Evolutionary conservation across 2,113 vertebrate genomes (phyloP), one percentile per base, ranked within the genome.

Genomic region (Corythaeola cristata): DNA sequence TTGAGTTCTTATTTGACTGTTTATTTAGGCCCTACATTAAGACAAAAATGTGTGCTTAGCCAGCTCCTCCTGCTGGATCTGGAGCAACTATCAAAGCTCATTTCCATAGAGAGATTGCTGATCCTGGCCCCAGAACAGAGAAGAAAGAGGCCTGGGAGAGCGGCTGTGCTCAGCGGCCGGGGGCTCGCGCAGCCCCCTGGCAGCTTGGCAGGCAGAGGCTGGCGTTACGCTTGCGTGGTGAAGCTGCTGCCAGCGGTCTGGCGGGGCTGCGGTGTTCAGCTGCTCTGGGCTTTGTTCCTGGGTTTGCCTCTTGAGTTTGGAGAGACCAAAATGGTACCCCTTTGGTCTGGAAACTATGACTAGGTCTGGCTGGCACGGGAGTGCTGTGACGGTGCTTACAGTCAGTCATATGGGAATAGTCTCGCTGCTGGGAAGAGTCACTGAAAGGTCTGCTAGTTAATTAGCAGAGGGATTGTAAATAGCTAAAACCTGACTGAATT

Each of bases 21-120:
- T 97, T 97, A 59, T 91, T 94, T 95, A 96, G 90, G 94, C 92
- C 74, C 62, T 79, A 89, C 90, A 82, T 93, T 89, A 97, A 95
- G 73, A 92, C 77, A 91, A 95, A 93, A 95, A 68, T 85, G 32
- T 92, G 88, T 27, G 58, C 90, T 95, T 96, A 97, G 94, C 90
- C 93, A 96, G 89, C 95, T 96, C 94, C 94, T 97, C 96, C 94
- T 97, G 89, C 95, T 97, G 95, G 94, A 95, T 79, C 86, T 53
- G 28, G 80, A 91, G 90, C 94, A 97, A 85, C 58, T 76, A 44
- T 92, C 95, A 79, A 63, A 67, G 45, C 80, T 93, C 78, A 78
- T 92, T 97, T 95, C 95, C 80, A 33, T 4, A 66, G 87, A 76
- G 88, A 85, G 85, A 41, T 85, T 96, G 91, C 91, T 96, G 85